Base-by-base conservation (phyloP, 2,888 invertebrate species). In the Achlya flavicornis region DNA sequence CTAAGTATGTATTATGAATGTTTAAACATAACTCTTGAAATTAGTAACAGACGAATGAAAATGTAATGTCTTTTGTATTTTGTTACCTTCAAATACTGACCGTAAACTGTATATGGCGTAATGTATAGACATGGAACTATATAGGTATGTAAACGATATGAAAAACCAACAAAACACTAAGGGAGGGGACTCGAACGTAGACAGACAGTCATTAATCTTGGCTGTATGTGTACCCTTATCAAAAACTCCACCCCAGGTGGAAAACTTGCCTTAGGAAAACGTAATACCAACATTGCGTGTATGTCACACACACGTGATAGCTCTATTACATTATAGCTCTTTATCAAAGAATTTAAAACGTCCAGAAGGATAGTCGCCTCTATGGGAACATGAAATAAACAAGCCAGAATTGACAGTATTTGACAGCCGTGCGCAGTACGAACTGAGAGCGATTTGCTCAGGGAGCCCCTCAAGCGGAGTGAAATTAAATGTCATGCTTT, bases 151-250 rank as follows among this genome's bases (percentile, higher is more conserved):
- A 10, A 19, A 53, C 19, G 53, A 19, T 19, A 10, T n/a, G 46
- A n/a, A 46, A 46, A 46, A 19, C 53, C 41, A 10, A 16, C 19
- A 19, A 16, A 10, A n/a, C 53, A n/a, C 53, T 53, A 19, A 19
- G 1, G 46, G 7, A 53, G 53, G 53, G 53, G 53, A n/a, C 53
- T 19, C 3, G 19, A 53, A 53, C 19, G 53, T 19, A 48, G 53
- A 19, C 71, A 82, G 79, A 80, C 83, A 72, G 73, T 71, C 80
- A 75, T 83, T 82, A 83, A 83, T 83, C 79, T 75, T 53, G 8
- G 16, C 7, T 53, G n/a, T 46, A 46, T 46, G 46, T 14, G 0
- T n/a, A 10, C 10, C 19, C 19, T 16, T 16, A 19, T 19, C 14
- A 10, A n/a, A 8, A 19, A 53, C 5, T 14, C 48, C 43, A 48